Evolutionary conservation across 2,113 vertebrate species (phyloP), one percentile per base, ranked within the genome.

Genomic region (Aegithalos caudatus): DNA sequence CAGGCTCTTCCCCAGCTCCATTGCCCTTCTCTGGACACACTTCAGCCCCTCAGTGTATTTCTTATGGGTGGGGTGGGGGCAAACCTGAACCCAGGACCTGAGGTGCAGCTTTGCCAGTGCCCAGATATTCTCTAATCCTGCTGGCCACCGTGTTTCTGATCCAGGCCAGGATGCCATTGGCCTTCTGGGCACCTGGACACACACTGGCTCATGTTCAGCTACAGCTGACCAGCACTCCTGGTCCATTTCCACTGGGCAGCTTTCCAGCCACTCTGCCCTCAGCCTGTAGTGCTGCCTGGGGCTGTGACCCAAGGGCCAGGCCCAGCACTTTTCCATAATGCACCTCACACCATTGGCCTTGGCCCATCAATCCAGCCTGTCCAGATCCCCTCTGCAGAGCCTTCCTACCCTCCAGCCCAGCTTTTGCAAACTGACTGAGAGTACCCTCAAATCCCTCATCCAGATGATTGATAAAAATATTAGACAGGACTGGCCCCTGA

Each of bases 161-260:
- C 5, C 25, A 66, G 19, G 45, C 40, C 51, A 47, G 47, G 53
- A 28, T 86, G 40, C 22, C 22, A 1, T 2, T 60, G 29, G n/a
- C n/a, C 14, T 65, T n/a, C 38, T 53, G 38, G n/a, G 58, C 16
- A 31, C 74, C 53, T 67, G 31, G 31, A 11, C n/a, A 24, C 25
- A 5, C 0, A 0, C 12, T 60, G 40, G 9, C 22, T 80, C 7
- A 3, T 42, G 22, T 47, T 35, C 18, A 53, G 12, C 29, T 14
- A 0, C n/a, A 66, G 22, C 10, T 13, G 7, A 17, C 31, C 16
- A 54, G 12, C 40, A 21, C 31, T 35, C 11, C 6, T 8, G 16
- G 8, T 74, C 27, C 10, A 50, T 56, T 74, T 44, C 40, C 19
- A 6, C 31, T 28, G 35, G 9, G 16, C 48, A 62, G 19, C 54